These are phyloP conservation scores for Marisa cornuarietis DNA, from an alignment of 1,140 invertebrate genomes.

Conservation along the genomic window DNA sequence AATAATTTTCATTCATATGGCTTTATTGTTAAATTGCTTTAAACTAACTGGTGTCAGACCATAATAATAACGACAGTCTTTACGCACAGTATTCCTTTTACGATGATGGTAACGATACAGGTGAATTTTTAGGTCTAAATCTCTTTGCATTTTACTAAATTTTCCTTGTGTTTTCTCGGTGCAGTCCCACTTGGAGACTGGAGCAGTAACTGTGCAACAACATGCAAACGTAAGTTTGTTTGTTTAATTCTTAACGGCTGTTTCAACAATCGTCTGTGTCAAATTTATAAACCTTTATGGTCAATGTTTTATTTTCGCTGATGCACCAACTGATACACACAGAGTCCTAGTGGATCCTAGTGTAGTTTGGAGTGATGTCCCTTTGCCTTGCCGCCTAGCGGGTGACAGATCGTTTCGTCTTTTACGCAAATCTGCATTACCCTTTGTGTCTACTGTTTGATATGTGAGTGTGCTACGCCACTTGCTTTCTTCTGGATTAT, in stretches of 20 bases:
- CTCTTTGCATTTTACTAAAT: background rate
- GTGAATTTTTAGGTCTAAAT: background rate
- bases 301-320: background rate
- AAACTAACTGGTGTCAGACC: background rate
- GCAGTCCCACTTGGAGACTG: conserved; percentile 11
- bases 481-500: no score
- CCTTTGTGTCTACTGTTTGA: no score
- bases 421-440: no score
- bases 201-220: conserved; percentile 3
- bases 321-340: background rate
- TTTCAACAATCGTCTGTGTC: no score
- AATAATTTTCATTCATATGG: background rate
- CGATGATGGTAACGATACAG: background rate
- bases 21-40: no score
- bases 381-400: no score
- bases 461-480: no score
- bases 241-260: background rate
- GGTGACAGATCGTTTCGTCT: no score
- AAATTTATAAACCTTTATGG: no score
- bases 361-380: no score
- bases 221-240: conserved; percentile 20
- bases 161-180: background rate
- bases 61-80: background rate
- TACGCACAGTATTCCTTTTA: background rate
- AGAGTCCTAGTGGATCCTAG: background rate